Conservation (phyloP, 64 coral and sea anemone genomes). For the Pocillopora damicornis region DNA sequence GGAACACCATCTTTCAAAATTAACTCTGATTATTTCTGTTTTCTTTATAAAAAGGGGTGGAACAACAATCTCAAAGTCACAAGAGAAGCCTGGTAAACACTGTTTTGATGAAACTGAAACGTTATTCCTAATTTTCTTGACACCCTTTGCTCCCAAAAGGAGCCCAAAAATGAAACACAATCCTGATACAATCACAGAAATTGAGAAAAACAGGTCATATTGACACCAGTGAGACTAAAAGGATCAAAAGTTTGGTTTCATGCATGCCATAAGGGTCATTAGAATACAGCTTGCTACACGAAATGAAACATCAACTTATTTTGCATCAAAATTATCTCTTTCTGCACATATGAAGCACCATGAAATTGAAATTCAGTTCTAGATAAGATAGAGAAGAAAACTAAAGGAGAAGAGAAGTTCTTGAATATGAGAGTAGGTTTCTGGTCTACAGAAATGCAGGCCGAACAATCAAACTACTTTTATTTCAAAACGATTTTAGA, state of each 20-base stretch:
- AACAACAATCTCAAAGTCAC: not conserved
- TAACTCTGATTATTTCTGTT: not conserved
- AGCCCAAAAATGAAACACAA: no score
- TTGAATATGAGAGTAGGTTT: not conserved
- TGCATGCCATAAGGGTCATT: not conserved
- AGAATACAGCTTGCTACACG: not conserved
- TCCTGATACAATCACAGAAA: not conserved
- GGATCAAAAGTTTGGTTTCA: not conserved
- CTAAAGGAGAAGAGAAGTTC: not conserved
- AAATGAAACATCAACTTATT: not conserved
- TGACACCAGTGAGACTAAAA: not conserved
- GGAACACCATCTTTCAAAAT: no score
- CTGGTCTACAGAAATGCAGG: conserved; percentile 4
- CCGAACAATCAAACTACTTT: conserved; percentile 25
- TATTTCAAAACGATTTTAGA: conserved; percentile 33
- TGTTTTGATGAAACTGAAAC: not conserved
- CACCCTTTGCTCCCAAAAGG: no score
- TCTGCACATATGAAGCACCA: conserved; percentile 8
- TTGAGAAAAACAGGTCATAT: not conserved
- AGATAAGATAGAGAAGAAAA: not conserved
- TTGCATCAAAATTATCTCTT: conserved; percentile 7
- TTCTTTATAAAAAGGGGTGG: not conserved
- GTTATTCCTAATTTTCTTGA: not conserved
- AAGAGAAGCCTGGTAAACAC: conserved; percentile 29
- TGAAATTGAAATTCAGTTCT: not conserved